A percentile compares a stretch with the other conserved stretches of the same genome.
These are phyloP conservation scores for Sceloporus undulatus DNA, from an alignment of 2,113 vertebrate genomes.

Conservation along the genomic window DNA sequence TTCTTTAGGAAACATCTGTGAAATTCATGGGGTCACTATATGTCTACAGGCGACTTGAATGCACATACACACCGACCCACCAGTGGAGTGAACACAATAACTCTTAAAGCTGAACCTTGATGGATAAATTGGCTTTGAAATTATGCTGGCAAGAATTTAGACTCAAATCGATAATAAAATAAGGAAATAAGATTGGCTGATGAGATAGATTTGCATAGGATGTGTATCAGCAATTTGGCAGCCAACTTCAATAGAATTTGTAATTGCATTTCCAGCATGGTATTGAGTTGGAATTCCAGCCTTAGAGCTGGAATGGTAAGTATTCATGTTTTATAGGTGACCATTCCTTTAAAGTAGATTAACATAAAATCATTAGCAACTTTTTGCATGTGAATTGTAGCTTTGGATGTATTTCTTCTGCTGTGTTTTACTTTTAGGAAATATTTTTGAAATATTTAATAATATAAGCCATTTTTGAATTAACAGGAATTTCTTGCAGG, in stretches of 20 bases:
- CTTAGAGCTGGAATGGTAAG: background rate
- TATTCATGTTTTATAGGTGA: background rate
- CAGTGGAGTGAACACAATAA: background rate
- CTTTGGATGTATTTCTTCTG: background rate
- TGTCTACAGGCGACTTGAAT: too few relatives aligned
- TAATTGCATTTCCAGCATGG: background rate
- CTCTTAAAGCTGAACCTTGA: background rate
- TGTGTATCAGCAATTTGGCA: background rate
- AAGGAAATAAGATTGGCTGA: background rate
- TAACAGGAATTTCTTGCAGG: background rate
- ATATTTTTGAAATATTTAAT: background rate
- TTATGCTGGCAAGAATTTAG: background rate
- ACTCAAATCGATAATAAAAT: background rate
- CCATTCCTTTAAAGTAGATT: background rate
- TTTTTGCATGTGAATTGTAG: background rate
- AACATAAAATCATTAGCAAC: too few relatives aligned
- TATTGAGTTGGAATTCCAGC: background rate
- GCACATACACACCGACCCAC: too few relatives aligned
- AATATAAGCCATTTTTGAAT: background rate
- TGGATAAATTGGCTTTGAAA: background rate
- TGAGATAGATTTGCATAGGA: background rate
- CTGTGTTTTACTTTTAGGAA: background rate
- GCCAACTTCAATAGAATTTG: background rate
- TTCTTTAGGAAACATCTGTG: too few relatives aligned
- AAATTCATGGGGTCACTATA: too few relatives aligned